Conservation (phyloP, 2,888 invertebrate genomes). For the Eilema caniola region DNA sequence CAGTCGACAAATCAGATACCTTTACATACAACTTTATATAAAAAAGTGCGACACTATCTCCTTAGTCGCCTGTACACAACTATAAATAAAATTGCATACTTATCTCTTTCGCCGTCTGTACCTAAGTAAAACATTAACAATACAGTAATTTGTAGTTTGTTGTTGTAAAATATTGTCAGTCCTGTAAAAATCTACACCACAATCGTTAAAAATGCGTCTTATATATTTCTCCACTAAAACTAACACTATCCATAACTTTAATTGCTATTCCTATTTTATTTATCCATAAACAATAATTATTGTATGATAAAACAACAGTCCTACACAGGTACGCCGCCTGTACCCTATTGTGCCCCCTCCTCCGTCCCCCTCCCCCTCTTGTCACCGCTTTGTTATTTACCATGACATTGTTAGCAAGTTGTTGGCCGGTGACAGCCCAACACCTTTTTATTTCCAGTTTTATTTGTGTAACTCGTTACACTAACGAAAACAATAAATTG, state of each 20-base stretch:
- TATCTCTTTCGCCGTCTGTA: too few species aligned
- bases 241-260: neutral
- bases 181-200: too few species aligned
- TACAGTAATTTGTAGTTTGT: too few species aligned
- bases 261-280: neutral
- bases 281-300: slow-evolving; percentile 27
- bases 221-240: neutral
- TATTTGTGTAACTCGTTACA: slow-evolving; percentile 55
- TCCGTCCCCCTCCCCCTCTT: slow-evolving; percentile 26
- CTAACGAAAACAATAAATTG: slow-evolving; percentile 55
- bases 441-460: slow-evolving; percentile 54
- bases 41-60: too few species aligned
- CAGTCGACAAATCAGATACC: too few species aligned
- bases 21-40: too few species aligned
- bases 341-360: slow-evolving; percentile 13
- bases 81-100: too few species aligned
- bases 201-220: too few species aligned
- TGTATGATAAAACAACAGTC: slow-evolving; percentile 38
- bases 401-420: slow-evolving; percentile 55
- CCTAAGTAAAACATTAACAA: too few species aligned
- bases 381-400: slow-evolving; percentile 57
- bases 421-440: slow-evolving; percentile 50
- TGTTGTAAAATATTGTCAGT: too few species aligned
- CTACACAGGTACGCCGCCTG: slow-evolving; percentile 40
- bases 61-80: too few species aligned